Conservation (phyloP, 2,888 invertebrate genomes). For the Iselma pallidipennis region DNA sequence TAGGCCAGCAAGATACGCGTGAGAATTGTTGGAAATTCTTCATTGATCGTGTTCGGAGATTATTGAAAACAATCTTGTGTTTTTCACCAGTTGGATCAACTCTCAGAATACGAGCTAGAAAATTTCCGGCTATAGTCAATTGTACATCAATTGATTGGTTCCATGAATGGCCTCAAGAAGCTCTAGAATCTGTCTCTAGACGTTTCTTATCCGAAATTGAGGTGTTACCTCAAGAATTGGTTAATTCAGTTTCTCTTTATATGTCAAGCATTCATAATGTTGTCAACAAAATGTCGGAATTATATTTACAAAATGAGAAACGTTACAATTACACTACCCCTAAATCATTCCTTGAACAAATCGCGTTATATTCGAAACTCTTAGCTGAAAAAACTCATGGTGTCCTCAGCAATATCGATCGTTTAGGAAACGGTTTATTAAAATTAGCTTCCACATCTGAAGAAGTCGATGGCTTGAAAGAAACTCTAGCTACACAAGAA, state of each 20-base stretch:
- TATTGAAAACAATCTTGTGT: conserved; percentile 79
- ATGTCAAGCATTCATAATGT: conserved; percentile 91
- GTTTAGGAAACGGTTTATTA: conserved; percentile 86
- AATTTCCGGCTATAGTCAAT: conserved; percentile 93
- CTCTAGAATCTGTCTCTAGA: conserved; percentile 84
- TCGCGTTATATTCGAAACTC: conserved; percentile 77
- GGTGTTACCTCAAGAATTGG: conserved; percentile 66
- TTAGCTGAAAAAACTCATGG: conserved; percentile 69
- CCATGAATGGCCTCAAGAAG: conserved; percentile 94
- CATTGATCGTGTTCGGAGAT: conserved; percentile 83
- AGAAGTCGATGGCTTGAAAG: conserved; percentile 85
- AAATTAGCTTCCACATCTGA: conserved; percentile 84
- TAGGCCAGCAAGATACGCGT: conserved; percentile 80
- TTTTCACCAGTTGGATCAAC: conserved; percentile 95
- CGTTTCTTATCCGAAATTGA: conserved; percentile 80
- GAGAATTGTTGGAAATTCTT: conserved; percentile 97
- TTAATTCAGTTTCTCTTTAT: conserved; percentile 74
- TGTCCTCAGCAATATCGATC: conserved; percentile 72
- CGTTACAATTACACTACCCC: conserved; percentile 96
- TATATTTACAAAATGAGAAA: conserved; percentile 81
- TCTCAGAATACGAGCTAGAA: conserved; percentile 81
- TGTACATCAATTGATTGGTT: conserved; percentile 96
- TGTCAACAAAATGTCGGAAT: conserved; percentile 82
- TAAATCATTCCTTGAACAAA: conserved; percentile 93
- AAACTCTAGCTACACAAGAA: conserved; percentile 64